Evolutionary conservation across 2,113 vertebrate species (phyloP).

Genomic region (Tyto alba): DNA sequence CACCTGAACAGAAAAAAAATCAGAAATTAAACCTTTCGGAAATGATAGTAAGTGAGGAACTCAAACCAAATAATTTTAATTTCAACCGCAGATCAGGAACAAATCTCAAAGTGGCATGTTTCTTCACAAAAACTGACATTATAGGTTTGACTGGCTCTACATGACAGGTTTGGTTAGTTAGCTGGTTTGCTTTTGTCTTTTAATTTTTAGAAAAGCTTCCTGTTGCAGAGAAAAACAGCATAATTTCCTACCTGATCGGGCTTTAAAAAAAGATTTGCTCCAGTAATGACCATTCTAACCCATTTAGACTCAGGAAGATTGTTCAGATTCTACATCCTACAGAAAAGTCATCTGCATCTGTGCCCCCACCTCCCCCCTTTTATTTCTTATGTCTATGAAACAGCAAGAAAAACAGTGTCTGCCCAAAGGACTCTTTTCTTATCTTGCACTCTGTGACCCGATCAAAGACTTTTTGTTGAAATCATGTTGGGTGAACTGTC

Average conservation of each 20-base stretch:
- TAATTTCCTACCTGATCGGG: neutral
- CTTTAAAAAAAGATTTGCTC: neutral
- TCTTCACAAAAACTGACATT: neutral
- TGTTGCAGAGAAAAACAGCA: neutral
- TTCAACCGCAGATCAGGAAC: neutral
- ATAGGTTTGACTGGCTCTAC: neutral
- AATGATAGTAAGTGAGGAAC: neutral
- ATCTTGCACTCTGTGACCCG: neutral
- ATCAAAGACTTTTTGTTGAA: conserved; percentile 27
- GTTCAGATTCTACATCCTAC: neutral
- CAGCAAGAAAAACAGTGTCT: neutral
- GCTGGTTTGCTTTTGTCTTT: neutral
- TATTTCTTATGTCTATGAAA: neutral
- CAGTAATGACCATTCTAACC: neutral
- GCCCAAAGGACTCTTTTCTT: neutral
- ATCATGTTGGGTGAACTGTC: neutral
- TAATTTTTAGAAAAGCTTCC: neutral
- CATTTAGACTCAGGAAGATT: neutral
- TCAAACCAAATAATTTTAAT: neutral
- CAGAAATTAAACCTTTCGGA: neutral
- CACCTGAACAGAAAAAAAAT: neutral
- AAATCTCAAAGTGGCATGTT: neutral
- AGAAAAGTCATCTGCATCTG: neutral
- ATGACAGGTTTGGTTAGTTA: neutral
- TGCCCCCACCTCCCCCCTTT: neutral